A percentile compares a stretch with the other conserved stretches of the same genome.
phyloP scores from a whole-genome alignment of 2,113 vertebrate species.

The Saguinus imperator region DNA sequence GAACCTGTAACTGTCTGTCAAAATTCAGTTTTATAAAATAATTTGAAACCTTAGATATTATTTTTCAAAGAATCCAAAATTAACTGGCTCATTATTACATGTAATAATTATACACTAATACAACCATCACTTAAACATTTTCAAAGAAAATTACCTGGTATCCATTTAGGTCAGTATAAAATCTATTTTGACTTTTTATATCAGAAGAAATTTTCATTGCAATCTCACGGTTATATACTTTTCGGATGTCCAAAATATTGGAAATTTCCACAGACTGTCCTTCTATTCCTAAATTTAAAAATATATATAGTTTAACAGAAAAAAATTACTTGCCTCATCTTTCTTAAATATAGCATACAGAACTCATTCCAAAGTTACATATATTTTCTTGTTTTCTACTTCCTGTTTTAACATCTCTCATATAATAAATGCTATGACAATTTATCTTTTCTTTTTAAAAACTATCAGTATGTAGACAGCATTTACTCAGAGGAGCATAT shows the following conservation, averaged over 20 bases:
- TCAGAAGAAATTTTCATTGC: constrained; percentile 92
- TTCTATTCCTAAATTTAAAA: constrained; percentile 86
- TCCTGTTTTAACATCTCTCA: neutral
- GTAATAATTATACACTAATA: neutral
- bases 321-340: neutral
- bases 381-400: neutral
- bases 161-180: constrained; percentile 94
- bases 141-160: constrained; percentile 89
- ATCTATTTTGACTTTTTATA: constrained; percentile 89
- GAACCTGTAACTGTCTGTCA: neutral
- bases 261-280: constrained; percentile 91
- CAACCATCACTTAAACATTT: neutral
- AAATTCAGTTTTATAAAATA: constrained; percentile 50
- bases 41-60: neutral
- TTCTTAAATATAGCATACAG: neutral
- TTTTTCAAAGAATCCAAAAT: constrained; percentile 29
- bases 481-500: neutral
- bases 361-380: constrained; percentile 2
- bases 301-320: neutral
- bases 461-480: neutral
- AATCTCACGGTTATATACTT: constrained; percentile 92
- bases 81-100: neutral
- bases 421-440: neutral
- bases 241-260: constrained; percentile 94
- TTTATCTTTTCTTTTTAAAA: neutral